Evolutionary conservation across 2,797 vertebrate genomes (phyloP).

Genomic region (Loris lydekkerianus): DNA sequence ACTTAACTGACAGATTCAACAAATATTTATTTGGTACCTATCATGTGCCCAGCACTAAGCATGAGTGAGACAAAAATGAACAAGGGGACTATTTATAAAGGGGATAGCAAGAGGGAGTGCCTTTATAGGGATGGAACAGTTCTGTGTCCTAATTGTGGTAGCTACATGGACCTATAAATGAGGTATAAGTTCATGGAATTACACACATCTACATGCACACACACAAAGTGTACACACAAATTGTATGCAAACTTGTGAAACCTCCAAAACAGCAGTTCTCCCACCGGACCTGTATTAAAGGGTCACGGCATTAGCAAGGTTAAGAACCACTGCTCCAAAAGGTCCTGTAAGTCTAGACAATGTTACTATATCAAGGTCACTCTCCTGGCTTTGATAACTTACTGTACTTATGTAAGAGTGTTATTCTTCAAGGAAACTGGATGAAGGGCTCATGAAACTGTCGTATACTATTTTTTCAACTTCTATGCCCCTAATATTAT

Average conservation of each 20-base stretch:
- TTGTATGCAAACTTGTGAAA: neutral
- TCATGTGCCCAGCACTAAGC: neutral
- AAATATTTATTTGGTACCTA: constrained; percentile 23
- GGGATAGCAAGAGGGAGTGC: neutral
- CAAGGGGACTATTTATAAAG: neutral
- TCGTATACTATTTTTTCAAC: neutral
- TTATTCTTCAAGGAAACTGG: neutral
- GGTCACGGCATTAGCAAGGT: no score
- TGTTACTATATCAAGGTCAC: neutral
- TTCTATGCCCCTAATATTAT: neutral
- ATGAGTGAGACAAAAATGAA: neutral
- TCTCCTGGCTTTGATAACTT: neutral
- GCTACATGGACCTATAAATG: neutral
- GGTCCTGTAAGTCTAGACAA: neutral
- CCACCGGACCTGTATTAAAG: no score
- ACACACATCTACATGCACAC: no score
- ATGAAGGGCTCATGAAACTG: neutral
- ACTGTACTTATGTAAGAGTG: neutral
- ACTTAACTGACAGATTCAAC: neutral
- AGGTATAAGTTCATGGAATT: neutral
- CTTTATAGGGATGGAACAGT: neutral
- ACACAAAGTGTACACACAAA: neutral
- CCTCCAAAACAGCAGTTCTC: no score
- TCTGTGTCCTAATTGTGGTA: neutral
- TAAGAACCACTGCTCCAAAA: neutral